Conservation (phyloP, 2,888 invertebrate species). For the Ecliptopera silaceata region DNA sequence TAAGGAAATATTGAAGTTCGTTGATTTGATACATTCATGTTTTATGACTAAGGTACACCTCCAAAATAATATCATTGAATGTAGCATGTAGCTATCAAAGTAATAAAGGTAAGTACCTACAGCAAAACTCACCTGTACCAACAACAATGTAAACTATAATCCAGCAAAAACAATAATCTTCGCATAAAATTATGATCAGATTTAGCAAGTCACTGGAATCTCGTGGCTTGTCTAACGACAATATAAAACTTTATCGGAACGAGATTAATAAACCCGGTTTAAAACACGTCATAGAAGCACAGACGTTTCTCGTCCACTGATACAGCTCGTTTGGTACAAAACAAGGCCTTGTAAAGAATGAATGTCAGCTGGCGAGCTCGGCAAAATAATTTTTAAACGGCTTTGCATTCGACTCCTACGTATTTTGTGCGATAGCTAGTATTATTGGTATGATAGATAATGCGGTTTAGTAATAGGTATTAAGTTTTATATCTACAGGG, state of each 20-base stretch:
- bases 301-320: slow-evolving; percentile 15
- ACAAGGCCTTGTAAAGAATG: slow-evolving; percentile 11
- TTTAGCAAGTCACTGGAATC: slow-evolving; percentile 9
- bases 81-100: neutral
- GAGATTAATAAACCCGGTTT: slow-evolving; percentile 2
- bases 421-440: too few species aligned
- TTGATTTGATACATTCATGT: too few species aligned
- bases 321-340: neutral
- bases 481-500: too few species aligned
- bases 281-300: slow-evolving; percentile 11
- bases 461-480: too few species aligned
- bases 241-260: slow-evolving; percentile 6
- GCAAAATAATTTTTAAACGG: slow-evolving; percentile 2
- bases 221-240: neutral
- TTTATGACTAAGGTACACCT: neutral
- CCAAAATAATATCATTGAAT: neutral
- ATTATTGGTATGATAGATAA: too few species aligned
- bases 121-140: neutral
- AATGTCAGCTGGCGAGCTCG: slow-evolving; percentile 11
- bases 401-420: neutral
- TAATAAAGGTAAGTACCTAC: neutral
- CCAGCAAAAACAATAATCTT: neutral
- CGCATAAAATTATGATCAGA: neutral
- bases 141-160: neutral
- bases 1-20: too few species aligned